Percentiles rank a stretch among this genome's conserved stretches.
Conservation (phyloP, 2,113 vertebrate genomes). For the Leptodactylus fuscus region DNA sequence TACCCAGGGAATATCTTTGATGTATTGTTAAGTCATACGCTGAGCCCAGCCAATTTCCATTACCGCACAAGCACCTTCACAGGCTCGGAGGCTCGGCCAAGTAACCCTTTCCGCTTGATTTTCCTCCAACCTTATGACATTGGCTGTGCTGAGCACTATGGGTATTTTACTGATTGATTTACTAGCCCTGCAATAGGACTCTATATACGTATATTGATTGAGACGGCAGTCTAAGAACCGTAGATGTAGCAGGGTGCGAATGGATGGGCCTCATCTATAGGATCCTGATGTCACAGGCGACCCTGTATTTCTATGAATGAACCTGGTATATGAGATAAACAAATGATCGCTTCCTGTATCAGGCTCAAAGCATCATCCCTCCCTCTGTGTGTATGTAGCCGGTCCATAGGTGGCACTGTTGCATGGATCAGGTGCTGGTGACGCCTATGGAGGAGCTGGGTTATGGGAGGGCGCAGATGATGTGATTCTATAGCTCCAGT, state of each 20-base stretch:
- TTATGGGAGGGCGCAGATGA: constrained; percentile 45
- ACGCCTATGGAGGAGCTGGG: constrained; percentile 34
- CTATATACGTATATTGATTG: not conserved
- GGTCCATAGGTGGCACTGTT: constrained; percentile 41
- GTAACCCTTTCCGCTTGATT: constrained; percentile 15
- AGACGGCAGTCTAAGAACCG: not conserved
- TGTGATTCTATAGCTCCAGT: constrained; percentile 38
- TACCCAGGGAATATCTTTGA: constrained; percentile 33
- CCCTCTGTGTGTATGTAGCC: not conserved
- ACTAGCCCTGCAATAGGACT: not conserved
- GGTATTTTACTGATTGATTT: constrained; percentile 5
- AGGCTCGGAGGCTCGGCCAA: constrained; percentile 21
- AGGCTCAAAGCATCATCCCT: not conserved
- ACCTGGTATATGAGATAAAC: constrained; percentile 28
- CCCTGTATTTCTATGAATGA: constrained; percentile 31
- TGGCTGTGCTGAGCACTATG: not conserved
- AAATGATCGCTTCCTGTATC: constrained; percentile 30
- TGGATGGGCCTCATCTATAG: not conserved
- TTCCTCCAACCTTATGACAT: constrained; percentile 9
- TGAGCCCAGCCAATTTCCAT: constrained; percentile 26
- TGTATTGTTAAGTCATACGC: constrained; percentile 30
- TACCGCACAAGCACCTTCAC: constrained; percentile 17
- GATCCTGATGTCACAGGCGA: not conserved
- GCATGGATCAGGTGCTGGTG: constrained; percentile 5
- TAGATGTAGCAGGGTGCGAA: not conserved